Conservation (phyloP, 1,140 invertebrate genomes). For the Camponotus floridanus region DNA sequence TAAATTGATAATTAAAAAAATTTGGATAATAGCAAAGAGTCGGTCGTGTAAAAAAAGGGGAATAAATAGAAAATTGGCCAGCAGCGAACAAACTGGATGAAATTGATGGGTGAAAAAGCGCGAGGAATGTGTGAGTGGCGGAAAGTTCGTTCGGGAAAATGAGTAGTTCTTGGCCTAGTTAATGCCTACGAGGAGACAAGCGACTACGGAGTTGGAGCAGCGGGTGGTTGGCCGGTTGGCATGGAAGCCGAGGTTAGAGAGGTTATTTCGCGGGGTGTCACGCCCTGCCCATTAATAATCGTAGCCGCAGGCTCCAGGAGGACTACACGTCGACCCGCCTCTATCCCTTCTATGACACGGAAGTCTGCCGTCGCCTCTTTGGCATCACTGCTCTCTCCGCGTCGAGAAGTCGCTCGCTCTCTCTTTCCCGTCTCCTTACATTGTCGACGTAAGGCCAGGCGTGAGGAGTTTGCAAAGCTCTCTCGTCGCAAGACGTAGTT, state of each 20-base stretch:
- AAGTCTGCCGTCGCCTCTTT: conserved; percentile 54
- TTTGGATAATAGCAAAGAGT: not conserved
- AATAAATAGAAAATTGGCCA: not conserved
- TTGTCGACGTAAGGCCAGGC: conserved; percentile 65
- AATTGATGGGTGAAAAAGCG: conserved; percentile 13
- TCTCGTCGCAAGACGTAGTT: conserved; percentile 80
- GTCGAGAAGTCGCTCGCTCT: conserved; percentile 1
- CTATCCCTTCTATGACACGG: conserved; percentile 55
- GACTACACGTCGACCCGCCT: conserved; percentile 60
- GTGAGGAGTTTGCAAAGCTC: conserved; percentile 84
- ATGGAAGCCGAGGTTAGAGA: conserved; percentile 52
- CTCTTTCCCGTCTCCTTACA: conserved; percentile 35
- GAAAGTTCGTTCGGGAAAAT: conserved; percentile 68
- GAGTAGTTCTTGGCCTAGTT: conserved; percentile 78
- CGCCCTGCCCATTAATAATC: conserved; percentile 82
- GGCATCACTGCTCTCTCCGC: conserved; percentile 36
- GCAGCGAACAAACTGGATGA: not conserved
- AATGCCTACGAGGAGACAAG: conserved; percentile 76
- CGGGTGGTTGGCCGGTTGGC: conserved; percentile 44
- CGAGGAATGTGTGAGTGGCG: not conserved
- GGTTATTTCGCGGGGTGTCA: conserved; percentile 82
- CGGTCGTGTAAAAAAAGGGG: not conserved
- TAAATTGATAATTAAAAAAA: not conserved
- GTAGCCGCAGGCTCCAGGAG: conserved; percentile 74
- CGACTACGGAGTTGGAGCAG: conserved; percentile 64